Evolutionary conservation across 2,797 vertebrate species (phyloP), one percentile per base, ranked within the genome.

Genomic region (Typhlichthys subterraneus): DNA sequence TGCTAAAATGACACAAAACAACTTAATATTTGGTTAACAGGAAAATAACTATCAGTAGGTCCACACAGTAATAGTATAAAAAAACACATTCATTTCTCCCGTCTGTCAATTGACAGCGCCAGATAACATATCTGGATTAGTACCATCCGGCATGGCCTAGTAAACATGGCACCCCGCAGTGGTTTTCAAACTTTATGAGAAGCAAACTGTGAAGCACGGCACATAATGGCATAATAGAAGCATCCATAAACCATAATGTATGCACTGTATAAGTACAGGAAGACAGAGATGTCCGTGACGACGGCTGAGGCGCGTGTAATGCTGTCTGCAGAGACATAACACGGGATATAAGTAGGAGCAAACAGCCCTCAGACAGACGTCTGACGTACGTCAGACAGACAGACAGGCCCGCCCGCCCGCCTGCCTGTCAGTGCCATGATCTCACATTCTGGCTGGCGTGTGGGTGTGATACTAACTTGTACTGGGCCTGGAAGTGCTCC

Each of bases 401-500:
- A 23, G 23, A 23, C 23, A 23, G 23, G 3, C 3, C 23, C 23
- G 4, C 23, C 23, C 23, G 4, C 4, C 23, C 4, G 7, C 38
- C 38, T 9, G 8, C 6, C 38, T 42, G 38, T 42, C 38, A 42
- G 38, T 8, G 7, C 38, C 38, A 42, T 42, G 9, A 31, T 8
- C 12, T 57, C 10, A 17, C 14, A 45, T 53, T 61, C 15, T 12
- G 12, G 12, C 11, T 17, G 45, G 29, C 66, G 59, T 59, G 31
- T 14, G 57, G 54, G 54, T 1, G 12, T 12, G 47, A 53, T 19
- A 66, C 94, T 93, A 87, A 99, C 97, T 97, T 96, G 89, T 99
- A 99, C 76, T 97, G 97, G 0, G 97, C 97, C 88, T 99, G 97
- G 84, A 99, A 99, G 80, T 96, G 96, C 71, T 94, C 94, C 87